Evolutionary conservation across 2,888 invertebrate species (phyloP).

Genomic region (Eudasyphora cyanicolor): DNA sequence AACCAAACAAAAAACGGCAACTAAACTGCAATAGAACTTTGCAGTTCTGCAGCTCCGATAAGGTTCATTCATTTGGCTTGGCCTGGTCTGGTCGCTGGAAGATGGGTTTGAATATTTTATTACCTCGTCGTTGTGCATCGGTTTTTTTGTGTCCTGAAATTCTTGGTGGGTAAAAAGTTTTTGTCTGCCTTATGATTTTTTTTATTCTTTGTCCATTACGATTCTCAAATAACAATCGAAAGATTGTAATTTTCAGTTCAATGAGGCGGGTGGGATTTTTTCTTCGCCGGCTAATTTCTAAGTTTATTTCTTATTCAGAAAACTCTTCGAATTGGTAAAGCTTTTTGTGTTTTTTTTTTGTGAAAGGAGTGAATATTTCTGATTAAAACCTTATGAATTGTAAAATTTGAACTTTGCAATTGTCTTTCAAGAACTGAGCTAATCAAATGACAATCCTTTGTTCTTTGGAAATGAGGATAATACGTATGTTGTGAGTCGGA

Average conservation of each 20-base stretch:
- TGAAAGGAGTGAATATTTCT: constrained; percentile 12
- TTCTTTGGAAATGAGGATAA: not conserved
- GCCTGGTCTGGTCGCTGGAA: not conserved
- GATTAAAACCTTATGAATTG: constrained; percentile 9
- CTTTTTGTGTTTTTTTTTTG: too few relatives aligned
- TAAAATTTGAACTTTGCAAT: constrained; percentile 31
- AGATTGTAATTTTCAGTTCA: constrained; percentile 13
- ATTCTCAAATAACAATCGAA: constrained; percentile 8
- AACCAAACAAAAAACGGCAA: too few relatives aligned
- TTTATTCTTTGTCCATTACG: not conserved
- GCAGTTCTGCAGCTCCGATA: not conserved
- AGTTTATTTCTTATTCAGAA: constrained; percentile 2
- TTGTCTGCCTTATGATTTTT: not conserved
- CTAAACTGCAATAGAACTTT: not conserved
- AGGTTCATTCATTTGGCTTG: constrained; percentile 8
- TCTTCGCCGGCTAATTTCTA: not conserved
- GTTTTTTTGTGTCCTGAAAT: not conserved
- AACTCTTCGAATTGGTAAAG: constrained; percentile 11
- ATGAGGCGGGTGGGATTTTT: too few relatives aligned
- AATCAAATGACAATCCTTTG: not conserved
- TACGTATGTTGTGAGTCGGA: not conserved
- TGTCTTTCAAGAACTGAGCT: constrained; percentile 19
- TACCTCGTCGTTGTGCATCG: not conserved
- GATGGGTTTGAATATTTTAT: constrained; percentile 25
- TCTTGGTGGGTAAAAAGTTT: constrained; percentile 13